Percentiles rank a stretch among this genome's conserved stretches.
Conservation (phyloP, 37 sponge, comb jelly and placozoan genomes). For the Tethya wilhelma region DNA sequence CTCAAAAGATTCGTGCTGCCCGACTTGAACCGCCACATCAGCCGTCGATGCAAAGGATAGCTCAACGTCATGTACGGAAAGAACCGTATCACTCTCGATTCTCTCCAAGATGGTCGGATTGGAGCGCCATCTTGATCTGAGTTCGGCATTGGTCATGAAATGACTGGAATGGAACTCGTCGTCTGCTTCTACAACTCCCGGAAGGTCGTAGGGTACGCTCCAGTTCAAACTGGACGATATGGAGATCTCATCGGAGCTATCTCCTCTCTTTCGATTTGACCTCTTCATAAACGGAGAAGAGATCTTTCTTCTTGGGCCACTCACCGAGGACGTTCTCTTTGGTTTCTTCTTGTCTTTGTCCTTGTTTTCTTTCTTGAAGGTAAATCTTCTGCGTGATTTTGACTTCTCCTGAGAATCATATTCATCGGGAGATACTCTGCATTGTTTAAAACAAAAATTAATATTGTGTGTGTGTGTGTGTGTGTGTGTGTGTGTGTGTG, state of each 20-base stretch:
- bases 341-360: slow-evolving; percentile 15
- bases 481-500: no score
- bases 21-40: slow-evolving; percentile 24
- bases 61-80: slow-evolving; percentile 5
- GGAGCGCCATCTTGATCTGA: neutral
- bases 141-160: neutral
- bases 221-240: slow-evolving; percentile 28
- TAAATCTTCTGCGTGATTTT: no score
- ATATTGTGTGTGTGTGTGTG: no score
- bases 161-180: neutral
- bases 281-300: neutral
- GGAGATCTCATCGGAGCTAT: slow-evolving; percentile 28
- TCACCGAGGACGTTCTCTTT: slow-evolving; percentile 15
- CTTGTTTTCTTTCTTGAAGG: slow-evolving; percentile 23
- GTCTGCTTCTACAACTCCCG: slow-evolving; percentile 22
- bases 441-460: neutral
- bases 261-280: neutral
- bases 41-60: neutral
- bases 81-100: neutral
- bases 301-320: neutral
- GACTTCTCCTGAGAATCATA: no score
- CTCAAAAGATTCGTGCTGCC: neutral
- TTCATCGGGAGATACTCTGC: no score
- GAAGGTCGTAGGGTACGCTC: slow-evolving; percentile 56
- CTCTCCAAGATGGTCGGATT: slow-evolving; percentile 32